phyloP scores from a whole-genome alignment of 1,140 invertebrate genomes.

The Pogonomyrmex californicus region DNA sequence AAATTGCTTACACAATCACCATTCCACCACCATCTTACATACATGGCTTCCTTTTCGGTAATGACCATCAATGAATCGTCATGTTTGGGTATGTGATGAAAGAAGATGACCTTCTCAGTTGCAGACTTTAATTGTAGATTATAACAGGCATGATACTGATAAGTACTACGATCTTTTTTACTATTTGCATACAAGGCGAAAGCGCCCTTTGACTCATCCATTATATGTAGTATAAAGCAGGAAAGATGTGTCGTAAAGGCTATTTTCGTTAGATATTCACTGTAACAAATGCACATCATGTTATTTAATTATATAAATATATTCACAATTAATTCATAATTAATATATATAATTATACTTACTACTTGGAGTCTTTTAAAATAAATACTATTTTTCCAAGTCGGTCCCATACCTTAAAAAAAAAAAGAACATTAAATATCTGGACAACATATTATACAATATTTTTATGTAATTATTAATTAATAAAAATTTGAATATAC shows the following conservation, averaged over 20 bases:
- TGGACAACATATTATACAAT: slow-evolving; percentile 1
- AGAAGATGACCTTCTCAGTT: slow-evolving; percentile 79
- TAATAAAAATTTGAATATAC: background rate
- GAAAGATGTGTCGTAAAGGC: slow-evolving; percentile 74
- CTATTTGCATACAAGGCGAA: slow-evolving; percentile 73
- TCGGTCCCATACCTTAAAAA: slow-evolving; percentile 79
- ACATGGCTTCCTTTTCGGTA: slow-evolving; percentile 78
- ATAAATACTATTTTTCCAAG: slow-evolving; percentile 63
- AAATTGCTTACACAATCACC: slow-evolving; percentile 73
- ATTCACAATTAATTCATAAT: background rate
- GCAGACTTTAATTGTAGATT: slow-evolving; percentile 79
- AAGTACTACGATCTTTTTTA: slow-evolving; percentile 50
- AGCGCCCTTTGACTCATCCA: slow-evolving; percentile 76
- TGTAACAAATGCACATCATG: slow-evolving; percentile 65
- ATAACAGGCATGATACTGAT: slow-evolving; percentile 74
- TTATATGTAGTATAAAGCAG: slow-evolving; percentile 73
- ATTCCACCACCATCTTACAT: slow-evolving; percentile 77
- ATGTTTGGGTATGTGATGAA: slow-evolving; percentile 69
- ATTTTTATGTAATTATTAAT: no score
- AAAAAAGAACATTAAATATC: slow-evolving; percentile 3
- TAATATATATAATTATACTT: slow-evolving; percentile 18
- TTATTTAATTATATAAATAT: background rate
- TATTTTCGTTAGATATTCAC: slow-evolving; percentile 71
- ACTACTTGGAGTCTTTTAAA: background rate
- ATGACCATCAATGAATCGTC: slow-evolving; percentile 80